Evolutionary conservation across 2,797 vertebrate genomes (phyloP).

Genomic region (Cyprinodon diabolis): DNA sequence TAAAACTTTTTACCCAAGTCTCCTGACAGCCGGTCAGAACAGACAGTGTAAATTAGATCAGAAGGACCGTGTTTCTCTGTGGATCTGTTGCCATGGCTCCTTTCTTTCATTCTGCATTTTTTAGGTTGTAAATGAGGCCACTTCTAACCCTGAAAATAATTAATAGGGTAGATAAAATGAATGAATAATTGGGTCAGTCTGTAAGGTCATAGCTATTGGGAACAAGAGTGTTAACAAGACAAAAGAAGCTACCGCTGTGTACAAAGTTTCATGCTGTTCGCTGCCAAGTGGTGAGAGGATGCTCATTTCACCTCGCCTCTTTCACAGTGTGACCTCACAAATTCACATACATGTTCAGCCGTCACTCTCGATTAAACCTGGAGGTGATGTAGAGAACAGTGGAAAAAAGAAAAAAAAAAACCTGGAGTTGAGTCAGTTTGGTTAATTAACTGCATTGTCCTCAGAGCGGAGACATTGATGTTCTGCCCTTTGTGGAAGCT

Average conservation of each 20-base stretch:
- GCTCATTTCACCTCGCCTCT: slow-evolving; percentile 34
- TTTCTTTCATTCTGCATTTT: slow-evolving; percentile 16
- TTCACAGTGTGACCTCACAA: slow-evolving; percentile 33
- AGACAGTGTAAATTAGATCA: neutral
- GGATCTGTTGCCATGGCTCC: slow-evolving; percentile 43
- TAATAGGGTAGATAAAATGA: slow-evolving; percentile 34
- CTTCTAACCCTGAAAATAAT: slow-evolving; percentile 46
- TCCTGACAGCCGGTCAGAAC: slow-evolving; percentile 6
- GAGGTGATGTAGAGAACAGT: slow-evolving; percentile 8
- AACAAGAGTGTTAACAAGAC: slow-evolving; percentile 17
- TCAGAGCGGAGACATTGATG: slow-evolving; percentile 33
- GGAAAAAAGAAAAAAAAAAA: slow-evolving; percentile 23
- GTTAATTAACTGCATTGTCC: slow-evolving; percentile 44
- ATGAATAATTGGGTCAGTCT: slow-evolving; percentile 33
- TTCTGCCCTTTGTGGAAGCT: slow-evolving; percentile 24
- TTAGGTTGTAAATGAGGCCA: slow-evolving; percentile 20
- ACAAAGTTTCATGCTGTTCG: slow-evolving; percentile 20
- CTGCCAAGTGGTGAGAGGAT: slow-evolving; percentile 25
- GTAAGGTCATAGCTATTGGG: slow-evolving; percentile 30
- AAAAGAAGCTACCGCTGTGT: slow-evolving; percentile 23
- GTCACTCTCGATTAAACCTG: slow-evolving; percentile 28
- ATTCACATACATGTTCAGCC: slow-evolving; percentile 31
- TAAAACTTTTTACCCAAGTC: neutral
- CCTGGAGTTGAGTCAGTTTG: slow-evolving; percentile 30
- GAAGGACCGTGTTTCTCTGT: slow-evolving; percentile 1